Evolutionary conservation across 2,888 invertebrate genomes (phyloP).

Genomic region (Rhaphigaster nebulosa): DNA sequence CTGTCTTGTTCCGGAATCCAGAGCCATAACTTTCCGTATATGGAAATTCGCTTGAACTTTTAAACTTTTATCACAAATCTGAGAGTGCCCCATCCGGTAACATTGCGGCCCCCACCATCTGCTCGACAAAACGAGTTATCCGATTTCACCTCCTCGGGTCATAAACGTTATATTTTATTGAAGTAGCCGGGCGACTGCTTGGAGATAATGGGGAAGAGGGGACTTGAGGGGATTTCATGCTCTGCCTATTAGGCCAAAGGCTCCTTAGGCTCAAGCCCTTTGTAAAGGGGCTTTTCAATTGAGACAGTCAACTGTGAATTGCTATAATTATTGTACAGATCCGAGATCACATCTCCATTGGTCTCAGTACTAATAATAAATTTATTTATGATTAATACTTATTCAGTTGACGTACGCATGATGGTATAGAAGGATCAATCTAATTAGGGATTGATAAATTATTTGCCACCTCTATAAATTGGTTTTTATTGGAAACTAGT

Average conservation of each 20-base stretch:
- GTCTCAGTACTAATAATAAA: background rate
- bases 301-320: background rate
- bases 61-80: slow-evolving; percentile 24
- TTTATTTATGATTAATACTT: background rate
- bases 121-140: background rate
- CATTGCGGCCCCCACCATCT: background rate
- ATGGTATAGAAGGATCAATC: too few species aligned
- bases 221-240: background rate
- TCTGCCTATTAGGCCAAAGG: background rate
- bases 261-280: background rate
- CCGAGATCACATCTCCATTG: background rate
- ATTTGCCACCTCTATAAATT: too few species aligned
- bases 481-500: too few species aligned
- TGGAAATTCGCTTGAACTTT: slow-evolving; percentile 30
- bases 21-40: background rate
- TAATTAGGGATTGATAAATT: too few species aligned
- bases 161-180: slow-evolving; percentile 28
- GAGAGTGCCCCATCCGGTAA: background rate
- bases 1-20: background rate
- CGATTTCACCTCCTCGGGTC: background rate
- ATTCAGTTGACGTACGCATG: too few species aligned
- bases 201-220: background rate
- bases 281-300: background rate
- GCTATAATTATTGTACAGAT: background rate
- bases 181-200: background rate